A percentile compares a stretch with the other conserved stretches of the same genome.
These are phyloP conservation scores for Neostethus bicornis DNA, from an alignment of 2,797 vertebrate genomes.

Conservation along the genomic window DNA sequence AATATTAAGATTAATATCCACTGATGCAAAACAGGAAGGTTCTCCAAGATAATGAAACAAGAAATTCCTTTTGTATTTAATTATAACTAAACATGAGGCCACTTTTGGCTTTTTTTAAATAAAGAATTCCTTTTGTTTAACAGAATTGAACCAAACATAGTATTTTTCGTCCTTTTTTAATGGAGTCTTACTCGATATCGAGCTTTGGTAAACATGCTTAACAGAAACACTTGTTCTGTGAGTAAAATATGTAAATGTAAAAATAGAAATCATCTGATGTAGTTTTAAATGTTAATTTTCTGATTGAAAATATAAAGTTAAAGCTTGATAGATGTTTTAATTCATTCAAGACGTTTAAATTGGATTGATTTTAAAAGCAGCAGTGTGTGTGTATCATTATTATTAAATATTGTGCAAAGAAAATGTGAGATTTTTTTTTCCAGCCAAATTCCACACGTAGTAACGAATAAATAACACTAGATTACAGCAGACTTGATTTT, in stretches of 20 bases:
- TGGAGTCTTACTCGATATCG: constrained; percentile 5
- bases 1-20: constrained; percentile 12
- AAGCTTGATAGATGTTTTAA: background rate
- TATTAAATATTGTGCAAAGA: background rate
- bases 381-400: background rate
- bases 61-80: too few species aligned
- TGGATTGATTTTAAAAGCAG: background rate
- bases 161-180: constrained; percentile 1
- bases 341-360: background rate
- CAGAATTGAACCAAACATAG: constrained; percentile 5
- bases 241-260: constrained; percentile 27
- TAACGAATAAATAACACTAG: constrained; percentile 9
- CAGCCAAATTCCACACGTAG: constrained; percentile 7
- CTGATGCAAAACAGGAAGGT: constrained; percentile 30
- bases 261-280: constrained; percentile 31
- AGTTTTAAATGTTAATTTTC: constrained; percentile 4
- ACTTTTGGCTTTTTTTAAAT: constrained; percentile 17
- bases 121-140: background rate
- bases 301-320: background rate
- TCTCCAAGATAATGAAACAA: constrained; percentile 38
- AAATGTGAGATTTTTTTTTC: constrained; percentile 1
- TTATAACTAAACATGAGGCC: too few species aligned
- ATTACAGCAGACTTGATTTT: constrained; percentile 23
- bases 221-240: constrained; percentile 10
- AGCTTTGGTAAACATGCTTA: constrained; percentile 58